phyloP scores from a whole-genome alignment of 2,888 invertebrate genomes.

The Lycaena phlaeas region DNA sequence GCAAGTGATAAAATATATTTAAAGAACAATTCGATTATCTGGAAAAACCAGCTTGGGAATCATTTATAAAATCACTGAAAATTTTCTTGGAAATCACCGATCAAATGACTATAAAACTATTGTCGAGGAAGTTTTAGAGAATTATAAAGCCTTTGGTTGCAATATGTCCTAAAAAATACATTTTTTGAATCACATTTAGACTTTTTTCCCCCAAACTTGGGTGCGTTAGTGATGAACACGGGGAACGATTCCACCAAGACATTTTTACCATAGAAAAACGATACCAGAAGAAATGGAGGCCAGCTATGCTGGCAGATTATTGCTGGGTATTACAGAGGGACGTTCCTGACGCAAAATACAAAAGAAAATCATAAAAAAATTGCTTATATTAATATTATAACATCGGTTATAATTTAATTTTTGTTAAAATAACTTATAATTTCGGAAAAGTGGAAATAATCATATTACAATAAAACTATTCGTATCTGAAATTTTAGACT shows the following conservation, averaged over 20 bases:
- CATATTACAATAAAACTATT: slow-evolving; percentile 14
- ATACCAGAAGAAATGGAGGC: slow-evolving; percentile 10
- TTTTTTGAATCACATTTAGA: slow-evolving; percentile 14
- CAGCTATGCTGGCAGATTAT: slow-evolving; percentile 10
- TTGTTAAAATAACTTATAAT: slow-evolving; percentile 12
- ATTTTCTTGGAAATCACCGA: slow-evolving; percentile 15
- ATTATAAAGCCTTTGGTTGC: too few species aligned
- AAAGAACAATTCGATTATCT: too few species aligned
- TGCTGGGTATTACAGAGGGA: too few species aligned
- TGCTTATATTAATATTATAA: slow-evolving; percentile 8
- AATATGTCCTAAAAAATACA: slow-evolving; percentile 10
- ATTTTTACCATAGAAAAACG: slow-evolving; percentile 8
- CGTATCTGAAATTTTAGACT: slow-evolving; percentile 11
- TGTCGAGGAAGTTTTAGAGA: slow-evolving; percentile 12
- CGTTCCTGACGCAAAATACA: too few species aligned
- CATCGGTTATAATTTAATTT: slow-evolving; percentile 13
- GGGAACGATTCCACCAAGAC: slow-evolving; percentile 11
- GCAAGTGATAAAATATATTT: slow-evolving; percentile 13
- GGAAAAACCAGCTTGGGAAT: slow-evolving; percentile 11
- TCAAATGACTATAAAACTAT: slow-evolving; percentile 14
- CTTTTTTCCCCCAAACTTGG: slow-evolving; percentile 13
- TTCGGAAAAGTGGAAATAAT: slow-evolving; percentile 10
- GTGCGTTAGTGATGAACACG: slow-evolving; percentile 10
- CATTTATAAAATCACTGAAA: slow-evolving; percentile 14
- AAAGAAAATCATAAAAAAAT: slow-evolving; percentile 10